Conservation (phyloP, 2,797 vertebrate genomes). For the Pristis pectinata region DNA sequence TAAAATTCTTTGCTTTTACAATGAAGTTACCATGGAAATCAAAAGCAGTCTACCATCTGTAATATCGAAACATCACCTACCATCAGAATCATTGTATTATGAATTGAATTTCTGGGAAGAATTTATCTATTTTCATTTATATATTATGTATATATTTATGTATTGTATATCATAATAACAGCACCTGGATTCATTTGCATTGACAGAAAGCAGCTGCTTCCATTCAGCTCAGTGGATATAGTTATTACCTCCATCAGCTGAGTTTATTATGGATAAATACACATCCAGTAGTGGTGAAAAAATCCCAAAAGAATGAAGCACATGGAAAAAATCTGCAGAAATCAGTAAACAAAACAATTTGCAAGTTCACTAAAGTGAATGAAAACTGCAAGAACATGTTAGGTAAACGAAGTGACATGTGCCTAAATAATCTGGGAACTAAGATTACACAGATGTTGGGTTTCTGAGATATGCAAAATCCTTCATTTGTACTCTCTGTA, state of each 20-base stretch:
- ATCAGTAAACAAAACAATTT: slow-evolving; percentile 49
- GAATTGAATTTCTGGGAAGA: slow-evolving; percentile 44
- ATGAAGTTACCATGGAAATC: slow-evolving; percentile 54
- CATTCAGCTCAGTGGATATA: slow-evolving; percentile 44
- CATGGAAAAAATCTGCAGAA: slow-evolving; percentile 39
- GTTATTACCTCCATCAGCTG: slow-evolving; percentile 45
- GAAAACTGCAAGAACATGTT: slow-evolving; percentile 49
- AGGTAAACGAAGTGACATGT: slow-evolving; percentile 47
- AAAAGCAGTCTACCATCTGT: slow-evolving; percentile 48
- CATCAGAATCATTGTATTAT: slow-evolving; percentile 42
- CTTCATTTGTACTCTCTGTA: background rate
- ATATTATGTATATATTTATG: too few species aligned
- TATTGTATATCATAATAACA: too few species aligned
- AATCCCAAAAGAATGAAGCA: slow-evolving; percentile 38
- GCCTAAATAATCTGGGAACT: slow-evolving; percentile 43
- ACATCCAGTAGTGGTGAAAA: background rate
- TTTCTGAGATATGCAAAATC: background rate
- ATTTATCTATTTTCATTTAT: slow-evolving; percentile 22
- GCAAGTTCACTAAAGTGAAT: slow-evolving; percentile 44
- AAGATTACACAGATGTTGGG: slow-evolving; percentile 40
- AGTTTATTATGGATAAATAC: slow-evolving; percentile 45
- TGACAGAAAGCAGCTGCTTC: slow-evolving; percentile 48
- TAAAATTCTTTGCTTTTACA: slow-evolving; percentile 53
- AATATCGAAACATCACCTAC: slow-evolving; percentile 52
- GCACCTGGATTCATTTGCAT: slow-evolving; percentile 47